A percentile compares a stretch with the other conserved stretches of the same genome.
These are phyloP conservation scores for Saccopteryx bilineata DNA, from an alignment of 2,113 vertebrate genomes.

Conservation along the genomic window DNA sequence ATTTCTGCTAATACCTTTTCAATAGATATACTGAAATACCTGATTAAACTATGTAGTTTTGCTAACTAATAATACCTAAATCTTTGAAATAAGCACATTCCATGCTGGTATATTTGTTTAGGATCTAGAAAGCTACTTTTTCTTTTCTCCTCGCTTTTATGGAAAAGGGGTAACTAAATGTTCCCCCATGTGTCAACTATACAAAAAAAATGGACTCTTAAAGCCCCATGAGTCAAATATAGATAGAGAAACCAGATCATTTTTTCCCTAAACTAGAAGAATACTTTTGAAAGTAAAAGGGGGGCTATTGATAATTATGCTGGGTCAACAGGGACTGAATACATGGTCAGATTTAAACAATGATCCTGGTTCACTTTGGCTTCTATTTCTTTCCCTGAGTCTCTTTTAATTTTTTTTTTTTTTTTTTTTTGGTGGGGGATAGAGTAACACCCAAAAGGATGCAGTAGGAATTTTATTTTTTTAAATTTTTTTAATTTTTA, in stretches of 20 bases:
- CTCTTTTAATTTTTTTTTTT: not conserved
- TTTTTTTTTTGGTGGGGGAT: no score
- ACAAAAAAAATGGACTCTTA: not conserved
- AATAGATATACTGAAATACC: not conserved
- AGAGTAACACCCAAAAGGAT: not conserved
- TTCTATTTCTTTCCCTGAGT: not conserved
- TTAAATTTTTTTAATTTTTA: no score
- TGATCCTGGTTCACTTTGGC: not conserved
- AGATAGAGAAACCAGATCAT: not conserved
- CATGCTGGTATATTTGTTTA: not conserved
- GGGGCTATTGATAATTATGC: not conserved
- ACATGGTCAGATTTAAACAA: conserved; percentile 5
- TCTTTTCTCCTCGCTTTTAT: not conserved
- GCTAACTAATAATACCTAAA: not conserved
- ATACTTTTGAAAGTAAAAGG: not conserved
- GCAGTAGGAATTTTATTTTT: not conserved
- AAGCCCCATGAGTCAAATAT: not conserved
- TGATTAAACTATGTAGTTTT: not conserved
- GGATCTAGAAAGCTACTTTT: not conserved
- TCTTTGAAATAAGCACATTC: conserved; percentile 2
- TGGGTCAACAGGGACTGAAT: not conserved
- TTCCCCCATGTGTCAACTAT: not conserved
- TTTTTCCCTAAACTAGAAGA: not conserved
- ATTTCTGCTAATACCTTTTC: not conserved
- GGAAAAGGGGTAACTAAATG: not conserved